Evolutionary conservation across 2,797 vertebrate species (phyloP), one percentile per base, ranked within the genome.

Genomic region (Erpetoichthys calabaricus): DNA sequence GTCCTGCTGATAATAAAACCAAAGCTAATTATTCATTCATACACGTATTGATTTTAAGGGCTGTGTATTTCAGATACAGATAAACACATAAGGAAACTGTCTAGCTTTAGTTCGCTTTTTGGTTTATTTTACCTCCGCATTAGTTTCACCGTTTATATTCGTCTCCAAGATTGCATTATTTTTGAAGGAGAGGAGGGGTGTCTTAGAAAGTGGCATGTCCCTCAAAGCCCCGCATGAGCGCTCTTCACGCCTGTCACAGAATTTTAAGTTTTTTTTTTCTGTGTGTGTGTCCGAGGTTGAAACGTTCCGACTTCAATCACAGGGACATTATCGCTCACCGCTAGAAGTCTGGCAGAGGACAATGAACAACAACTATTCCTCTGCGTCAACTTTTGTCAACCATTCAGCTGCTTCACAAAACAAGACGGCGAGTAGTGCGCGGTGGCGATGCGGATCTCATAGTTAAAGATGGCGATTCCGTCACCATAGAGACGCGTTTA

Each of bases 231-330:
- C 45, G 74, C 79, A 78, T 77, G 75, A 76, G 67, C 65, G 75
- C 79, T 75, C 86, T 89, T 82, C 86, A 90, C 83, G 87, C 83
- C 81, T 89, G 87, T 91, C 86, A 86, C 78, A 72, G 70, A 75
- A 86, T 86, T 83, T 76, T 80, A 84, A 81, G 70, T 67, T 75
- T 79, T 80, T 84, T 87, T 87, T 25, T 25, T 25, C 1, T 25
- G 25, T 25, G 25, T 25, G 25, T 87, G 82, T 88, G 83, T 73
- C 64, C 58, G 61, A 73, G 75, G 75, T 80, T 84, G 83, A 73
- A 87, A 83, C 83, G 83, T 82, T 80, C 77, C 79, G 70, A 67
- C 82, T 78, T 88, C 83, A 86, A 84, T 89, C 80, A 81, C 77
- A 58, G 47, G 75, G 70, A 83, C 85, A 90, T 87, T 86, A 83